Percentiles rank a stretch among this genome's conserved stretches.
Evolutionary conservation across 1,140 invertebrate genomes (phyloP).

Genomic region (Platyura marginata): DNA sequence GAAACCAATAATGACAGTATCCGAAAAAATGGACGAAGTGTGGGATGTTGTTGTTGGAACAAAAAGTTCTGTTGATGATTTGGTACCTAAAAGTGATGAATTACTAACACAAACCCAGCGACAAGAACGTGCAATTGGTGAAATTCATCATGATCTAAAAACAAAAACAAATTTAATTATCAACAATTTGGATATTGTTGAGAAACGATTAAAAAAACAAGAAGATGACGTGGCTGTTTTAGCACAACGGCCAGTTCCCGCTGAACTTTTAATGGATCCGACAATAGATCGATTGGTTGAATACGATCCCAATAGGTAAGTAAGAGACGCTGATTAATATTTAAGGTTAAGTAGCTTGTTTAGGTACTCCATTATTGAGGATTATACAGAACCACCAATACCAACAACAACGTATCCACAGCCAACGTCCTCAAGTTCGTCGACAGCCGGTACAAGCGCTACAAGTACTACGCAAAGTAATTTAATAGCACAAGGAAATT

Average conservation of each 20-base stretch:
- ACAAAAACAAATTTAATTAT: slow-evolving; percentile 73
- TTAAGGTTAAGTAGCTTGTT: not conserved
- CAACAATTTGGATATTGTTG: slow-evolving; percentile 67
- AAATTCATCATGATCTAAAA: slow-evolving; percentile 67
- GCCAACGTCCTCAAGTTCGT: slow-evolving; percentile 26
- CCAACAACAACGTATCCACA: slow-evolving; percentile 16
- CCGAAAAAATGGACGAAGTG: slow-evolving; percentile 76
- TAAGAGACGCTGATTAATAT: not conserved
- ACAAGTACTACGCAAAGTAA: slow-evolving; percentile 4
- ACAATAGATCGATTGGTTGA: slow-evolving; percentile 57
- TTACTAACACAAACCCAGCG: slow-evolving; percentile 66
- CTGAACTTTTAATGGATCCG: slow-evolving; percentile 52
- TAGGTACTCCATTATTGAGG: slow-evolving; percentile 17
- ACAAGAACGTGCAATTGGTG: slow-evolving; percentile 68
- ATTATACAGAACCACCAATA: slow-evolving; percentile 21
- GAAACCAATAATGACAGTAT: slow-evolving; percentile 62
- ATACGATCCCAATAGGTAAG: slow-evolving; percentile 47
- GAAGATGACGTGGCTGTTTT: slow-evolving; percentile 41
- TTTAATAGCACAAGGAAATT: not conserved
- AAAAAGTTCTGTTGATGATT: slow-evolving; percentile 64
- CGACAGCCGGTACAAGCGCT: slow-evolving; percentile 7
- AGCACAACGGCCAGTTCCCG: slow-evolving; percentile 48
- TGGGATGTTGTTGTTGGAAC: slow-evolving; percentile 76
- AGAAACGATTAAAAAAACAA: slow-evolving; percentile 63
- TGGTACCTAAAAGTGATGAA: slow-evolving; percentile 70